Evolutionary conservation across 2,113 vertebrate genomes (phyloP).

Genomic region (Microcebus jonahi): DNA sequence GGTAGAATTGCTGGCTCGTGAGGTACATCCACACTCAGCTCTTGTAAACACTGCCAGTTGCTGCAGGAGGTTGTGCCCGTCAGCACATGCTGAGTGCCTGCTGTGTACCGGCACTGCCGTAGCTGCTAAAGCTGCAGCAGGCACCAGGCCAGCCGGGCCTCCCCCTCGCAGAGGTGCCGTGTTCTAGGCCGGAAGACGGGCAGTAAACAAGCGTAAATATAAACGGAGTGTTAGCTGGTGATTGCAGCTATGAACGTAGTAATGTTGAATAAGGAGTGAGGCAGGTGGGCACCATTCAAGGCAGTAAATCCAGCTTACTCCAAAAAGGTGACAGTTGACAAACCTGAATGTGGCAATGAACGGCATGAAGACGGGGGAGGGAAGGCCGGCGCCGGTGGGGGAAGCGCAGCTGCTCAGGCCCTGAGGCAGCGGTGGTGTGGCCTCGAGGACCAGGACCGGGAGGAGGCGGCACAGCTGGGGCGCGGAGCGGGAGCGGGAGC

Average conservation of each 20-base stretch:
- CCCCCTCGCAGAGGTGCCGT: not conserved
- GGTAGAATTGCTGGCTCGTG: not conserved
- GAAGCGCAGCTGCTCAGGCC: no score
- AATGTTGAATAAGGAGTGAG: rapidly evolving
- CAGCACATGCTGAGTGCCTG: not conserved
- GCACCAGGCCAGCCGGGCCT: not conserved
- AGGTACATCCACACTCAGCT: not conserved
- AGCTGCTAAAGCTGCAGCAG: no score
- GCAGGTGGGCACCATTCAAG: not conserved
- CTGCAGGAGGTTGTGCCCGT: not conserved
- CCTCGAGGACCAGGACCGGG: no score
- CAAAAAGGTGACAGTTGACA: not conserved
- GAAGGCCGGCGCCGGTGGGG: no score
- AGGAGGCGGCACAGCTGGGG: no score
- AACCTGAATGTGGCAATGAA: not conserved
- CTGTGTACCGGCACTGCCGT: not conserved
- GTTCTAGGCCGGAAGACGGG: not conserved
- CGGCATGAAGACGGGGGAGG: no score
- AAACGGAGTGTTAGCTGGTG: not conserved
- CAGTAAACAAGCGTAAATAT: not conserved
- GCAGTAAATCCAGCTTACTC: not conserved
- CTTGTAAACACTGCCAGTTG: not conserved
- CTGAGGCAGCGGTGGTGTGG: no score
- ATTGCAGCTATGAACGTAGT: not conserved
- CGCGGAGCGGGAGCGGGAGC: no score